Percentiles rank a stretch among this genome's conserved stretches.
Evolutionary conservation across 2,888 invertebrate species (phyloP).

Genomic region (Volucella zonaria): DNA sequence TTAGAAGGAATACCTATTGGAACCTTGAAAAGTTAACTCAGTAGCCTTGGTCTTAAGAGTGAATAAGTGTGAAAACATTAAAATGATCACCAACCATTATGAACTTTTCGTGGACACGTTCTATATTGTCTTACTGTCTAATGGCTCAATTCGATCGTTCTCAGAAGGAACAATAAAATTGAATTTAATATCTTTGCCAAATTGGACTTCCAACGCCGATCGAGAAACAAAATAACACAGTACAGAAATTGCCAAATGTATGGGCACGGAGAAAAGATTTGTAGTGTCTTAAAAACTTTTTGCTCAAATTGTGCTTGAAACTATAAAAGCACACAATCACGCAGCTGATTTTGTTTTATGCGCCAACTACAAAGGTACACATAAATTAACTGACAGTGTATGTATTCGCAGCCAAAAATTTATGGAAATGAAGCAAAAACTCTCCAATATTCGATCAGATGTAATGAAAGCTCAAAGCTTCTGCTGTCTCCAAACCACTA

Average conservation of each 20-base stretch:
- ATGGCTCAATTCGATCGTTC: too few relatives aligned
- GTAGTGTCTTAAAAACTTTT: background rate
- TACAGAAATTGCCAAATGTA: background rate
- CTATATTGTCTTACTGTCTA: too few relatives aligned
- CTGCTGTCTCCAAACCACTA: too few relatives aligned
- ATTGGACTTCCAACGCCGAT: background rate
- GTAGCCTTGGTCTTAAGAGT: too few relatives aligned
- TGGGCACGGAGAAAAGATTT: constrained; percentile 9
- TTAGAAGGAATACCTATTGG: too few relatives aligned
- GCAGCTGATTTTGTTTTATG: background rate
- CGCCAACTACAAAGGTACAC: background rate
- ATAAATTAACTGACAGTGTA: background rate
- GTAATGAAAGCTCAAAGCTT: background rate
- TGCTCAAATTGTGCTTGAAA: constrained; percentile 7
- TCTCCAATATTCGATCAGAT: background rate
- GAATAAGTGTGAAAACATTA: too few relatives aligned
- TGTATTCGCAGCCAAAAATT: background rate
- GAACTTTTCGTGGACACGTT: too few relatives aligned
- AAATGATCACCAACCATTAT: too few relatives aligned
- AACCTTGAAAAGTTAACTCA: too few relatives aligned
- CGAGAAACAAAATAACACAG: background rate
- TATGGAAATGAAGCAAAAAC: background rate
- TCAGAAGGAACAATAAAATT: too few relatives aligned
- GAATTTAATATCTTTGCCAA: background rate
- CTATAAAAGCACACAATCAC: background rate